Conservation (phyloP, 1,140 invertebrate species). For the Musca domestica region DNA sequence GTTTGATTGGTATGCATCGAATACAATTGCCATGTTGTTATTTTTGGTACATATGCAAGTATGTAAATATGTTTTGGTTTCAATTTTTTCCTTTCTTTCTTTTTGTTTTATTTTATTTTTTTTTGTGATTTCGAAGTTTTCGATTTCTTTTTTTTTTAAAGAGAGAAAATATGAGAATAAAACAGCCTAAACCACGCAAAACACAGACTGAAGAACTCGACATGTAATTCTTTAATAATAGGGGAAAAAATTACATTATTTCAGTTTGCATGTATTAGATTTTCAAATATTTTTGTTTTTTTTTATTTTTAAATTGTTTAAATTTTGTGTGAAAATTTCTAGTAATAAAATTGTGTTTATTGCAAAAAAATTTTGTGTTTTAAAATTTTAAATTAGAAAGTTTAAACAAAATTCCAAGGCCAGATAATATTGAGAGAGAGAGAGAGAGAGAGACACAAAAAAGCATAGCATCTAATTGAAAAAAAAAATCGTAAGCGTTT, state of each 20-base stretch:
- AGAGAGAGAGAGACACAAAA: no score
- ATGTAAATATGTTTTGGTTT: neutral
- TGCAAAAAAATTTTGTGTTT: neutral
- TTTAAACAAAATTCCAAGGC: no score
- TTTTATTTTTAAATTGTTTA: conserved; percentile 3
- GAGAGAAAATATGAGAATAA: conserved; percentile 29
- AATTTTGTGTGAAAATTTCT: neutral
- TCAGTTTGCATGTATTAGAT: conserved; percentile 14
- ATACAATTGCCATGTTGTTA: no score
- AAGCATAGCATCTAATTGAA: no score
- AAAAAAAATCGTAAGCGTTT: no score
- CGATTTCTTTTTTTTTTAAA: conserved; percentile 23
- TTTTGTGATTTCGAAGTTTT: conserved; percentile 12
- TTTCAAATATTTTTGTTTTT: neutral
- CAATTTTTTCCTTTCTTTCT: neutral
- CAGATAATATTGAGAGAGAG: no score
- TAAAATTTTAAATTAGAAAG: no score
- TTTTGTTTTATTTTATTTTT: neutral
- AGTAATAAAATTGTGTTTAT: neutral
- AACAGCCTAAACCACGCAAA: conserved; percentile 54
- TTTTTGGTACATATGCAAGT: neutral
- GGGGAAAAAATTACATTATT: conserved; percentile 9
- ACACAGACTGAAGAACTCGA: conserved; percentile 54
- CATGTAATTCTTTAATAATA: conserved; percentile 30
- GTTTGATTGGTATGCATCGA: no score